Evolutionary conservation across 2,113 vertebrate species (phyloP).

Genomic region (Malurus cyaneus): DNA sequence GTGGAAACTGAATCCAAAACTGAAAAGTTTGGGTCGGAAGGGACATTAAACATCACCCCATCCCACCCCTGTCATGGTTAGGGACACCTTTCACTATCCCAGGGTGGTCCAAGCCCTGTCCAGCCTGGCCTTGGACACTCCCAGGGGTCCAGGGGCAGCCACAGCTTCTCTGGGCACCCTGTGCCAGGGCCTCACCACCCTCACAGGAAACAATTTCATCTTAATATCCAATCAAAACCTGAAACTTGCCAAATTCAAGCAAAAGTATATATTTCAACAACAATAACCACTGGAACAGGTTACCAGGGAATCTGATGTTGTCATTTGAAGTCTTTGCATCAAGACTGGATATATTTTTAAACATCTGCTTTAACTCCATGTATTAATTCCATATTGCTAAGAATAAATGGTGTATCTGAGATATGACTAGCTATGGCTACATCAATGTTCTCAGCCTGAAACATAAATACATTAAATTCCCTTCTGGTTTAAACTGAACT

Average conservation of each 20-base stretch:
- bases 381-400: too few relatives aligned
- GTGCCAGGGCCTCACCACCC: rapidly evolving
- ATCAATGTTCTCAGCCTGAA: too few relatives aligned
- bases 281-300: too few relatives aligned
- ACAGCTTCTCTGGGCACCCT: background rate
- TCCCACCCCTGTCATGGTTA: rapidly evolving
- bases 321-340: too few relatives aligned
- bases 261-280: too few relatives aligned
- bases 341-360: too few relatives aligned
- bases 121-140: background rate
- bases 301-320: too few relatives aligned
- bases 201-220: background rate
- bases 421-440: too few relatives aligned
- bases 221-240: too few relatives aligned
- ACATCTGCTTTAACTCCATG: too few relatives aligned
- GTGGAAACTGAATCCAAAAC: background rate
- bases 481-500: background rate
- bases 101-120: rapidly evolving
- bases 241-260: too few relatives aligned
- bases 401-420: too few relatives aligned
- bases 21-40: background rate
- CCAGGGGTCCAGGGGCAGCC: background rate
- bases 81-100: rapidly evolving
- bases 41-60: background rate
- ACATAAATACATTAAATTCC: background rate